Conservation (phyloP, 2,113 vertebrate species). For the Carassius carassius region DNA sequence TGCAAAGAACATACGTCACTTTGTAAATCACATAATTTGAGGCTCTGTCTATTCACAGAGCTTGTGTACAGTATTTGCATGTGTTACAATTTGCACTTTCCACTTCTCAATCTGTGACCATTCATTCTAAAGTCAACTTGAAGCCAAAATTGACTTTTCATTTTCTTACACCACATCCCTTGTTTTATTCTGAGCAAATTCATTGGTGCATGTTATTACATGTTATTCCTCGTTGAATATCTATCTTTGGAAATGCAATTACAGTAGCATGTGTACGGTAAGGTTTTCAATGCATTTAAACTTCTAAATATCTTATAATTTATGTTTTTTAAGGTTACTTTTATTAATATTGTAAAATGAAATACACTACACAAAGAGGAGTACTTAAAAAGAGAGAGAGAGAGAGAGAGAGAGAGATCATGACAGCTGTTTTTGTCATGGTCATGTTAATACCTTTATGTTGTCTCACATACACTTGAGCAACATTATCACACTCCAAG, state of each 20-base stretch:
- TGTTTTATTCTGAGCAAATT: background rate
- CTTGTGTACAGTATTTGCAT: background rate
- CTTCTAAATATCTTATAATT: background rate
- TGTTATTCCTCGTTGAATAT: background rate
- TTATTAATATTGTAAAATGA: background rate
- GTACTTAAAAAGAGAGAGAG: background rate
- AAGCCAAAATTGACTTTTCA: background rate
- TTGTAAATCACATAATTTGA: background rate
- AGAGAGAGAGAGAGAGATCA: background rate
- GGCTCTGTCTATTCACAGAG: background rate
- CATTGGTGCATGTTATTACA: background rate
- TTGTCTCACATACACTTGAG: constrained; percentile 13
- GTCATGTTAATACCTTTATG: constrained; percentile 1
- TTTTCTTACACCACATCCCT: background rate
- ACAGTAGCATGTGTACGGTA: background rate
- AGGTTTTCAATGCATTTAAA: background rate
- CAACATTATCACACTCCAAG: constrained; percentile 20
- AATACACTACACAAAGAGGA: background rate
- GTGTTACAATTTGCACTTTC: constrained; percentile 1
- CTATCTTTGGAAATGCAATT: background rate
- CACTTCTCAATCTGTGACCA: background rate
- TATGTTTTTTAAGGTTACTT: background rate
- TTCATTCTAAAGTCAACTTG: background rate
- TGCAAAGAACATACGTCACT: background rate
- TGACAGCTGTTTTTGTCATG: background rate